Evolutionary conservation across 92 coral and sea anemone species (phyloP), one percentile per base, ranked within the genome.

Genomic region (Actinernus sp.): DNA sequence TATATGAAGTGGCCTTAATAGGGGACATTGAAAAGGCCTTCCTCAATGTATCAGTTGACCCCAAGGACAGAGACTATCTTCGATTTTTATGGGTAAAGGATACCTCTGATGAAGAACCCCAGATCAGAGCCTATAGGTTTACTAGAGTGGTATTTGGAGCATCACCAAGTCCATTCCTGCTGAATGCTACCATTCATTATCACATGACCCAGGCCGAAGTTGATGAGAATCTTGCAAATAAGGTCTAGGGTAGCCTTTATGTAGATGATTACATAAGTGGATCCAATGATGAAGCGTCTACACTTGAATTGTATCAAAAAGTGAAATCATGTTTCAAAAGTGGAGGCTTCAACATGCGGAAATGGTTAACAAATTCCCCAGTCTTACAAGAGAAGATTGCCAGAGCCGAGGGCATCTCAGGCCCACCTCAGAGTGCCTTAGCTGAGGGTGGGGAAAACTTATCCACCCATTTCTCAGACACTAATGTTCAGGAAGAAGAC

Each of bases 11-110:
- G 2, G 20, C 27, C 39, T 13, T 63, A 16, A 13, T 53, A 5
- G 83, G 40, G 0, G 83, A 75, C 32, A 64, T 75, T 8, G 83
- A 75, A 26, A 75, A 75, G 56, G 67, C 83, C 2, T 75, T 75
- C 51, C 33, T 51, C 33, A 55, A 59, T 29, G 59, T 75, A 6
- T 21, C 40, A 10, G 33, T 63, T 23, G 28, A 23, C 13, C 30
- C 27, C 8, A 21, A 30, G 3, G 58, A 75, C 41, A 46, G 83
- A 4, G 74, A 64, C 32, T 40, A 41, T 40, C 34, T 75, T n/a
- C n/a, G 83, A 5, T 75, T 75, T 29, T 56, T 64, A 31, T 75
- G 83, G 83, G 17, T 34, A 2, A 59, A 75, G 25, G 46, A 75
- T 44, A 26, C 34, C 5, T 3, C 33, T 20, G 63, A 38, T 31